These are phyloP conservation scores for Pagetopsis macropterus DNA, from an alignment of 2,797 vertebrate genomes.

Conservation along the genomic window DNA sequence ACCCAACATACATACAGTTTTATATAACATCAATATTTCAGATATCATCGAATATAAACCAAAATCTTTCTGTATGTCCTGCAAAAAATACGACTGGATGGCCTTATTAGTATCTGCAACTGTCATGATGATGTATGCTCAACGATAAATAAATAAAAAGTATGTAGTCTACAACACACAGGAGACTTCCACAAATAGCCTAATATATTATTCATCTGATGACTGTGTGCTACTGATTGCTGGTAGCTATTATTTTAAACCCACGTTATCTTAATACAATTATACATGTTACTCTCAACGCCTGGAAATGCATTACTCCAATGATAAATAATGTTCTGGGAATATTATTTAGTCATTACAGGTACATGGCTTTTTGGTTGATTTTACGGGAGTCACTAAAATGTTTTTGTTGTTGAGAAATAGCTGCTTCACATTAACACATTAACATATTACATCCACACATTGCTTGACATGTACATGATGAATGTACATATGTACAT, in stretches of 20 bases:
- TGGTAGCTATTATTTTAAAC: slow-evolving; percentile 26
- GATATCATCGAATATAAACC: slow-evolving; percentile 4
- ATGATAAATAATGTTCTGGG: neutral
- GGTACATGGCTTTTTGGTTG: slow-evolving; percentile 16
- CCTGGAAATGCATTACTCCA: slow-evolving; percentile 4
- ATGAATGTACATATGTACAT: slow-evolving; percentile 40
- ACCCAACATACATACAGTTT: neutral
- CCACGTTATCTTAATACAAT: neutral
- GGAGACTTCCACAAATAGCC: neutral
- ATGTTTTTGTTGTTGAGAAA: slow-evolving; percentile 1
- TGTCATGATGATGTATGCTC: neutral
- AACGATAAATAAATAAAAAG: neutral
- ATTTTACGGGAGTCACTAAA: slow-evolving; percentile 4
- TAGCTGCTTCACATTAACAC: slow-evolving; percentile 15
- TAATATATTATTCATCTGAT: neutral
- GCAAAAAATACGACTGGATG: slow-evolving; percentile 11
- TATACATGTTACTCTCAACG: slow-evolving; percentile 2
- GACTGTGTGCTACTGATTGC: neutral
- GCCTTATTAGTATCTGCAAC: neutral
- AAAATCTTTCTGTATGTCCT: slow-evolving; percentile 6
- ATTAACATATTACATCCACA: slow-evolving; percentile 21
- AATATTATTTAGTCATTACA: slow-evolving; percentile 16
- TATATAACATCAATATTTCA: slow-evolving; percentile 7
- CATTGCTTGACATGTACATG: slow-evolving; percentile 25
- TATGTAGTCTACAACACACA: too few relatives aligned